These are phyloP conservation scores for Anoplophora glabripennis DNA, from an alignment of 1,140 invertebrate species.

Conservation along the genomic window DNA sequence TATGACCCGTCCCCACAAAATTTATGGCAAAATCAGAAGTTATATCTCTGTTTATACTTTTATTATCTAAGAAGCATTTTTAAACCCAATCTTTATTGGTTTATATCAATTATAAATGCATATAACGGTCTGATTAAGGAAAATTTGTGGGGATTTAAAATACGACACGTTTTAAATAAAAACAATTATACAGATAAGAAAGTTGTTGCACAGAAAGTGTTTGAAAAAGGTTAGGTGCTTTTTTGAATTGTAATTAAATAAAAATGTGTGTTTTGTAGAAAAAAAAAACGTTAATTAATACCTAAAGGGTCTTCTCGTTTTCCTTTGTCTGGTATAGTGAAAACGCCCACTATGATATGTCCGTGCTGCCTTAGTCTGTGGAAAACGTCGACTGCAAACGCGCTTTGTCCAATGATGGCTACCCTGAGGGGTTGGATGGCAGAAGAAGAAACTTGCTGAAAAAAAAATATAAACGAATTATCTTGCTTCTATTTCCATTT, in stretches of 20 bases:
- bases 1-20: no score
- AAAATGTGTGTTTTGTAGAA: slow-evolving; percentile 1
- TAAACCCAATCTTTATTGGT: not conserved
- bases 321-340: slow-evolving; percentile 87
- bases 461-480: no score
- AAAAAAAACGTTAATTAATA: slow-evolving; percentile 48
- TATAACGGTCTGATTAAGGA: no score
- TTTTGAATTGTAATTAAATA: not conserved
- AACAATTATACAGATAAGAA: not conserved
- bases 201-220: not conserved
- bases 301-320: slow-evolving; percentile 87
- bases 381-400: slow-evolving; percentile 92
- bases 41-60: no score
- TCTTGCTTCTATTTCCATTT: no score
- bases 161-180: not conserved
- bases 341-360: slow-evolving; percentile 88
- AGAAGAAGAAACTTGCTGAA: no score
- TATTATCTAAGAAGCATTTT: no score
- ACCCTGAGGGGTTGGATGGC: slow-evolving; percentile 57
- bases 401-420: slow-evolving; percentile 93
- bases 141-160: not conserved
- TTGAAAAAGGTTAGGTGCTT: not conserved
- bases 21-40: no score
- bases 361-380: slow-evolving; percentile 76
- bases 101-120: no score